Percentiles rank a stretch among this genome's conserved stretches.
phyloP scores from a whole-genome alignment of 2,797 vertebrate genomes.

The Odontamblyopus rebecca region DNA sequence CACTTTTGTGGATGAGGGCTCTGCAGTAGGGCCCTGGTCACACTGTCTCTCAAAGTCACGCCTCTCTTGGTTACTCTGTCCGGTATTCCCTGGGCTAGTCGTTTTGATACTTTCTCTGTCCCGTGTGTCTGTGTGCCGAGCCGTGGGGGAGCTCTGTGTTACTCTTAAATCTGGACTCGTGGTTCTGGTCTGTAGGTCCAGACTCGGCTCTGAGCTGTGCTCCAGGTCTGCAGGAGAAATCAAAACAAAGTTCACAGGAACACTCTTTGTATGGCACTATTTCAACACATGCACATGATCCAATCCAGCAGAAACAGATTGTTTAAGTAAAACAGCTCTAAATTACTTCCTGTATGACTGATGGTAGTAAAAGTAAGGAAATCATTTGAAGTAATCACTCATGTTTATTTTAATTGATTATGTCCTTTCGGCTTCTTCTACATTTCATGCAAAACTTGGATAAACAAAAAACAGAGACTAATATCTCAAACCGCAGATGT shows the following conservation, averaged over 20 bases:
- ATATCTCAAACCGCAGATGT: neutral
- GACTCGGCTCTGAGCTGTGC: conserved; percentile 70
- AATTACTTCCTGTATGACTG: conserved; percentile 34
- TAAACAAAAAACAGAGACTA: neutral
- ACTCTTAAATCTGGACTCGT: conserved; percentile 48
- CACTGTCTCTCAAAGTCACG: conserved; percentile 44
- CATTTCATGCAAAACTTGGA: neutral
- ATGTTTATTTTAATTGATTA: conserved; percentile 10
- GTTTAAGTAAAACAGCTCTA: conserved; percentile 33
- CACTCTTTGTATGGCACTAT: neutral
- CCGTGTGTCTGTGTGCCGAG: conserved; percentile 46
- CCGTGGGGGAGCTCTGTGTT: conserved; percentile 45
- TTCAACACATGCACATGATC: conserved; percentile 29
- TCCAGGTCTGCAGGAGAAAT: conserved; percentile 71
- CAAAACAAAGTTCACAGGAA: conserved; percentile 44
- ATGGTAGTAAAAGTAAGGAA: neutral
- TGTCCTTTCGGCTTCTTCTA: neutral
- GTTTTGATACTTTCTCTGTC: conserved; percentile 39
- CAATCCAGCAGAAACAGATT: conserved; percentile 26
- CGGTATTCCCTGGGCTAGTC: neutral
- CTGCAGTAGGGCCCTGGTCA: conserved; percentile 37
- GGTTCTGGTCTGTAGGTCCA: conserved; percentile 68
- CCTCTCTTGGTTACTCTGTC: conserved; percentile 18
- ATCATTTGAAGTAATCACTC: conserved; percentile 19
- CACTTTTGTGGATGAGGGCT: conserved; percentile 35